Evolutionary conservation across 2,113 vertebrate genomes (phyloP).

Genomic region (Tylochromis polylepis): DNA sequence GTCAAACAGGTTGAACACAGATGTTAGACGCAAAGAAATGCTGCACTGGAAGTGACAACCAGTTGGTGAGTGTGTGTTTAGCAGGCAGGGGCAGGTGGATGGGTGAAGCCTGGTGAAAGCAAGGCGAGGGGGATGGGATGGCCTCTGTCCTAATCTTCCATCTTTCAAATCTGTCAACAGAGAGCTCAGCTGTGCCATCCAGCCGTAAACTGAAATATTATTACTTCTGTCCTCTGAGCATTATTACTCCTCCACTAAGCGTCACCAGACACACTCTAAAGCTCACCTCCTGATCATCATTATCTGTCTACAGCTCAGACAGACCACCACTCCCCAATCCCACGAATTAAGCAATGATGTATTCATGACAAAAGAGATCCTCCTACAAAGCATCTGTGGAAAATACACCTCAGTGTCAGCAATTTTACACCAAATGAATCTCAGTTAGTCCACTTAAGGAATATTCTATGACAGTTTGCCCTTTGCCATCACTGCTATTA

Average conservation of each 20-base stretch:
- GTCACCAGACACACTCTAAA: neutral
- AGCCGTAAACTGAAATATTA: constrained; percentile 68
- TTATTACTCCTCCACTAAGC: constrained; percentile 41
- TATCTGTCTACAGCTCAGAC: constrained; percentile 17
- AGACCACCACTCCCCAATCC: neutral
- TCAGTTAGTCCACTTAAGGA: neutral
- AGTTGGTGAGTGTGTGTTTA: neutral
- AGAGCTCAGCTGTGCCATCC: constrained; percentile 61
- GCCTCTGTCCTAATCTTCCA: constrained; percentile 55
- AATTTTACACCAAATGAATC: neutral
- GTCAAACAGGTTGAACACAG: neutral
- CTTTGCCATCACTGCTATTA: neutral
- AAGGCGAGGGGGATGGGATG: neutral
- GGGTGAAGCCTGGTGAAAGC: neutral
- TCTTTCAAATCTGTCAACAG: constrained; percentile 69
- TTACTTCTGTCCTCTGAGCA: constrained; percentile 49
- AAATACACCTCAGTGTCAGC: neutral
- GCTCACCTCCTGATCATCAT: constrained; percentile 20
- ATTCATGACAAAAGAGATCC: neutral
- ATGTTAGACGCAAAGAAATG: neutral
- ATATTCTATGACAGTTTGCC: neutral
- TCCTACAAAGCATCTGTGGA: neutral
- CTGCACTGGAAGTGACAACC: neutral
- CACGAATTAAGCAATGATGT: neutral
- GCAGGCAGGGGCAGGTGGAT: constrained; percentile 48